Evolutionary conservation across 2,113 vertebrate genomes (phyloP).

Genomic region (Crotalus helleri): DNA sequence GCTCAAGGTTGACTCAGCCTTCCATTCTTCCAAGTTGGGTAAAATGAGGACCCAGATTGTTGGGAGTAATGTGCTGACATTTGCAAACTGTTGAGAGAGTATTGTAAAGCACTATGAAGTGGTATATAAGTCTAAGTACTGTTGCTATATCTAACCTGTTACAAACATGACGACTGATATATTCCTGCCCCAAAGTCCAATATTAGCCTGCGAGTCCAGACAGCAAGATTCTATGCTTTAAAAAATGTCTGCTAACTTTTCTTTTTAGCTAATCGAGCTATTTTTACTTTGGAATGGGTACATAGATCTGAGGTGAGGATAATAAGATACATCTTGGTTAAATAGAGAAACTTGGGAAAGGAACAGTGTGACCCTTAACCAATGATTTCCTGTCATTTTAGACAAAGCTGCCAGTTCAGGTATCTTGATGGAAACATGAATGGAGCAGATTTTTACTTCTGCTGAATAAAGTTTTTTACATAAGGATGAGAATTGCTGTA

Average conservation of each 20-base stretch:
- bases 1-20: not conserved
- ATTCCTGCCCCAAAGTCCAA: not conserved
- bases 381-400: conserved; percentile 10
- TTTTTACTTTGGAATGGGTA: conserved; percentile 24
- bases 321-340: conserved; percentile 12
- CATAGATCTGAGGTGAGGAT: not conserved
- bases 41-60: not conserved
- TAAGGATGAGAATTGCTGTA: not conserved
- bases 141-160: not conserved
- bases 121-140: not conserved
- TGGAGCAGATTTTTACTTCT: not conserved
- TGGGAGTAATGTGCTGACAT: not conserved
- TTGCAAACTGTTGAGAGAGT: not conserved
- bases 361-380: conserved; percentile 1
- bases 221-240: conserved; percentile 2
- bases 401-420: not conserved
- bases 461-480: not conserved
- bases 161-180: not conserved
- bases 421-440: not conserved
- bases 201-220: not conserved
- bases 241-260: not conserved
- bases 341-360: conserved; percentile 4
- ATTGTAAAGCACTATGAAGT: not conserved
- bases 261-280: conserved; percentile 11
- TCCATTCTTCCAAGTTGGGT: not conserved